Conservation (phyloP, 1,140 invertebrate species). For the Lordiphosa clarofinis region DNA sequence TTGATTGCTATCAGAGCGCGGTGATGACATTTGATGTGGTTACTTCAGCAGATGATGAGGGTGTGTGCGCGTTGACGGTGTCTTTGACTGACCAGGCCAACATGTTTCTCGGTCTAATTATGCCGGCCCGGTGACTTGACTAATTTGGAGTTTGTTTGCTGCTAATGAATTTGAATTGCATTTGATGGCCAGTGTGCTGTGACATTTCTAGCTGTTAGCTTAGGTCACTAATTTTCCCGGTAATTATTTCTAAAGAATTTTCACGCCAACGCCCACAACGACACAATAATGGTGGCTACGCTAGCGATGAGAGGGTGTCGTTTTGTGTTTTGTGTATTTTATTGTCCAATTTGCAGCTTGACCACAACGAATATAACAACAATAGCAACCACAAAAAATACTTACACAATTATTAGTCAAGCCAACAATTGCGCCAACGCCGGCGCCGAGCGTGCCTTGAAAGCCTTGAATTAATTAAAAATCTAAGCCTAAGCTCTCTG, state of each 20-base stretch:
- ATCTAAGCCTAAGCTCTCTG: conserved; percentile 66
- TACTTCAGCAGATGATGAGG: conserved; percentile 23
- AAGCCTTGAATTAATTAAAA: conserved; percentile 76
- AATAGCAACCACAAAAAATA: conserved; percentile 58
- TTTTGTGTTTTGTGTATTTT: conserved; percentile 27
- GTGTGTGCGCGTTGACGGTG: conserved; percentile 38
- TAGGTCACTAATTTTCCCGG: conserved; percentile 44
- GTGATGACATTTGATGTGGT: conserved; percentile 37
- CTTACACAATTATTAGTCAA: conserved; percentile 67
- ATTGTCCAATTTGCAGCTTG: conserved; percentile 44
- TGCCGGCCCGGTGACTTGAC: conserved; percentile 59
- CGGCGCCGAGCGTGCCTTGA: conserved; percentile 40
- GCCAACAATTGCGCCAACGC: conserved; percentile 27
- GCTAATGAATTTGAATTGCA: conserved; percentile 67
- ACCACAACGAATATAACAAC: conserved; percentile 7
- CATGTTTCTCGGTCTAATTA: conserved; percentile 61
- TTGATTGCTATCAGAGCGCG: conserved; percentile 18
- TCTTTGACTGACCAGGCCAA: conserved; percentile 33
- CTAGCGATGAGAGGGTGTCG: background rate
- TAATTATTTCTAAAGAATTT: conserved; percentile 60
- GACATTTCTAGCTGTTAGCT: conserved; percentile 24
- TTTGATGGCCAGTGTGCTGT: conserved; percentile 31
- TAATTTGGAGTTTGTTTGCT: conserved; percentile 30
- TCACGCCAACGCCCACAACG: conserved; percentile 67
- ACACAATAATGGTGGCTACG: conserved; percentile 9